A percentile compares a stretch with the other conserved stretches of the same genome.
Evolutionary conservation across 2,888 invertebrate species (phyloP).

Genomic region (Arctia plantaginis): DNA sequence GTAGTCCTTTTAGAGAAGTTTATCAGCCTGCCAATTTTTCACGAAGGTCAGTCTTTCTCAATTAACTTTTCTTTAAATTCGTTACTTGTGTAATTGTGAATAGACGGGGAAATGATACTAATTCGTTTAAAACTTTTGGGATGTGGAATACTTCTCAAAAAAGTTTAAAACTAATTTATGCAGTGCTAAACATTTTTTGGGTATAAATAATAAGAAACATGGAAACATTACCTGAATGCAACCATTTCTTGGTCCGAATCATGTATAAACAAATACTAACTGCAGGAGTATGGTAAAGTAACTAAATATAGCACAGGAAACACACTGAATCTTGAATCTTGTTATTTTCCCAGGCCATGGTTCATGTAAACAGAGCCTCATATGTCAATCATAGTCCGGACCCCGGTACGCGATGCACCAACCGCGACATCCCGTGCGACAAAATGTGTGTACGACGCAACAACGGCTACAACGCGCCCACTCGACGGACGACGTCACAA

Average conservation of each 20-base stretch:
- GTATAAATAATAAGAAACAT: conserved; percentile 12
- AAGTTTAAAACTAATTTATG: not conserved
- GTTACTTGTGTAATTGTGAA: not conserved
- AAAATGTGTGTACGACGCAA: conserved; percentile 60
- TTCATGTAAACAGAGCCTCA: conserved; percentile 46
- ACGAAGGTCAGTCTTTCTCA: not conserved
- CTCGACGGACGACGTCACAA: conserved; percentile 72
- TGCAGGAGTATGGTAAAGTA: conserved; percentile 59
- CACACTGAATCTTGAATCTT: conserved; percentile 61
- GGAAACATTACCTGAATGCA: conserved; percentile 56
- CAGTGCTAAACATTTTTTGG: not conserved
- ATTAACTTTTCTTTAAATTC: not conserved
- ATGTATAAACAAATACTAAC: conserved; percentile 27
- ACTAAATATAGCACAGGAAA: conserved; percentile 64
- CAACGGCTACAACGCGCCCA: conserved; percentile 57
- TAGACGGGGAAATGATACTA: not conserved
- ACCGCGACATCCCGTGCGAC: conserved; percentile 65
- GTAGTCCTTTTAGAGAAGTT: not conserved
- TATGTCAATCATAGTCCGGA: conserved; percentile 39
- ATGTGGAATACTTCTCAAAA: not conserved
- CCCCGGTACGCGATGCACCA: conserved; percentile 57
- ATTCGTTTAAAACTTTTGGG: not conserved
- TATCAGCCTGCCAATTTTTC: not conserved
- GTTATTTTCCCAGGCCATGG: conserved; percentile 55
- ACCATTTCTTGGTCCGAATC: conserved; percentile 41